Percentiles rank a stretch among this genome's conserved stretches.
Conservation (phyloP, 2,113 vertebrate genomes). For the Malaclemys terrapin region DNA sequence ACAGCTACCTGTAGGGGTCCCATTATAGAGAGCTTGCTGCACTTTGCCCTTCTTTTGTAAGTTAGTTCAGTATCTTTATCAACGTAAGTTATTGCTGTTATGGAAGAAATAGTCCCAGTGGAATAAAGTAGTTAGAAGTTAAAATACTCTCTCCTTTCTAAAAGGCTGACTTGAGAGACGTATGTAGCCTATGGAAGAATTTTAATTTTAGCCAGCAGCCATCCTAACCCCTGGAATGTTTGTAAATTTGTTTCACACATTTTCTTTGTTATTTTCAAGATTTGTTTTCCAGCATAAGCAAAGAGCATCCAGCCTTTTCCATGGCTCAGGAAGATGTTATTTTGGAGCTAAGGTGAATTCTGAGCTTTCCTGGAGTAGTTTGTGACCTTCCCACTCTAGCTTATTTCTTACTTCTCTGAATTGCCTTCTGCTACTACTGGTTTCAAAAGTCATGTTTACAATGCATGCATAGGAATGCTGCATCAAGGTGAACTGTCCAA, state of each 20-base stretch:
- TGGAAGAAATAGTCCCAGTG: neutral
- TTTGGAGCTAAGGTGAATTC: neutral
- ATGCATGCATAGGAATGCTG: neutral
- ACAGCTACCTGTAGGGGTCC: neutral
- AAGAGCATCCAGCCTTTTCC: neutral
- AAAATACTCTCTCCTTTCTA: too few relatives aligned
- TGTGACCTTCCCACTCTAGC: neutral
- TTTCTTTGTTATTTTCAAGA: neutral
- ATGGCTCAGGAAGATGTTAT: neutral
- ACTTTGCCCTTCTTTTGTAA: neutral
- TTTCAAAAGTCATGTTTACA: neutral
- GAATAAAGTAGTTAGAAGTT: neutral
- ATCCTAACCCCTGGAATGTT: neutral
- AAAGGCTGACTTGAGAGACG: neutral
- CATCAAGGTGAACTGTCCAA: neutral
- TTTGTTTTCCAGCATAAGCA: neutral
- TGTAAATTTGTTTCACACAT: neutral
- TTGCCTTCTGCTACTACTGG: neutral
- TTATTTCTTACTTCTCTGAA: neutral
- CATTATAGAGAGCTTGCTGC: neutral
- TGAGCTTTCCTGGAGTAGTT: neutral
- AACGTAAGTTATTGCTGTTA: neutral
- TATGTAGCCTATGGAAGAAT: neutral
- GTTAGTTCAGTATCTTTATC: neutral
- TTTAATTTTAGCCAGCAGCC: neutral